Conservation (phyloP, 1,140 invertebrate genomes). For the Hylaeus anthracinus region DNA sequence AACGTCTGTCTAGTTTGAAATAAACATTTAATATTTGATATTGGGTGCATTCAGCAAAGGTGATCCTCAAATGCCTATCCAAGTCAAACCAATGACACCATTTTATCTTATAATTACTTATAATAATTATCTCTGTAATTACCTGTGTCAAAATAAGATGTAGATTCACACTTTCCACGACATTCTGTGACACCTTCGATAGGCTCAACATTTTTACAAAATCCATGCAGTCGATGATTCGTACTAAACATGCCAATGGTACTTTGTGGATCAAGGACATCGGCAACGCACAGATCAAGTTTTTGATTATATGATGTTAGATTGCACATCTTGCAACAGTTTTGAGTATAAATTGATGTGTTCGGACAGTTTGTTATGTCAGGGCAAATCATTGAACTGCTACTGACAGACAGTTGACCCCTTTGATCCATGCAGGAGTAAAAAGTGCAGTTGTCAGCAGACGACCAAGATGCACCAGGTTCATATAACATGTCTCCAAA, state of each 20-base stretch:
- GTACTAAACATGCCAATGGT: conserved; percentile 83
- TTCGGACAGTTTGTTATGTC: conserved; percentile 83
- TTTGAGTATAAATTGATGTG: conserved; percentile 82
- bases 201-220: conserved; percentile 83
- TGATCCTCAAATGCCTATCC: too few relatives aligned
- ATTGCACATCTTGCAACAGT: conserved; percentile 86
- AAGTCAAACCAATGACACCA: too few relatives aligned
- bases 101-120: too few relatives aligned
- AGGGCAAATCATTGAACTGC: conserved; percentile 82
- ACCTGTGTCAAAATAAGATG: conserved; percentile 84
- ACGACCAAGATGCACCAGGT: conserved; percentile 83
- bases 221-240: conserved; percentile 78
- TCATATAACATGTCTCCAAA: conserved; percentile 82
- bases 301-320: conserved; percentile 75
- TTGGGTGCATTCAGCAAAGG: too few relatives aligned
- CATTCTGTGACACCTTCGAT: conserved; percentile 85
- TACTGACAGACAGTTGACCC: conserved; percentile 81
- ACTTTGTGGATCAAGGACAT: conserved; percentile 78
- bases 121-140: conserved; percentile 43
- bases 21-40: too few relatives aligned
- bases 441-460: conserved; percentile 85
- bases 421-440: conserved; percentile 81
- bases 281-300: conserved; percentile 82
- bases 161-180: conserved; percentile 84
- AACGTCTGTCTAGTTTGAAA: too few relatives aligned